Evolutionary conservation across 2,888 invertebrate species (phyloP).

Genomic region (Megastigmus dorsalis): DNA sequence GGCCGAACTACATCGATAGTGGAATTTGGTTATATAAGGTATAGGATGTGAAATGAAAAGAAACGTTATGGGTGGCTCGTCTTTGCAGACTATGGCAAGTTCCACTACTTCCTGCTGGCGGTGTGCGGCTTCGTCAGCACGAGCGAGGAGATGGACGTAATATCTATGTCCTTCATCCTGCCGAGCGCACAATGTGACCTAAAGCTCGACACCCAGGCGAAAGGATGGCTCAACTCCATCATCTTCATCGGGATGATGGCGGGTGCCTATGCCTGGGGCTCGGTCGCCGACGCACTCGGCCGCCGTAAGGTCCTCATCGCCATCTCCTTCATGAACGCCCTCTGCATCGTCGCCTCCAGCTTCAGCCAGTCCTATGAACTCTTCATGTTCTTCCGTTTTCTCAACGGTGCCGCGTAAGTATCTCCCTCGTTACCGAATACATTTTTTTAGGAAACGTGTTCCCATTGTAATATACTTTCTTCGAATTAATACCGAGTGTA

Average conservation of each 20-base stretch:
- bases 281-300: conserved; percentile 91
- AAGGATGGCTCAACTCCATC: conserved; percentile 88
- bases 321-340: conserved; percentile 91
- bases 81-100: conserved; percentile 86
- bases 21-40: too few species aligned
- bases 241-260: conserved; percentile 95
- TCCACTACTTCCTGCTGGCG: conserved; percentile 91
- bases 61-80: background rate
- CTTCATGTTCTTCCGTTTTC: conserved; percentile 92
- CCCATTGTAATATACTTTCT: too few species aligned
- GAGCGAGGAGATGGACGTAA: conserved; percentile 97
- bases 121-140: conserved; percentile 96
- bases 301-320: conserved; percentile 91
- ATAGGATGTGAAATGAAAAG: background rate
- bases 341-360: conserved; percentile 93
- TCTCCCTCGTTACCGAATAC: background rate
- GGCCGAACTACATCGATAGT: too few species aligned
- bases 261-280: conserved; percentile 95
- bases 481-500: too few species aligned
- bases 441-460: too few species aligned
- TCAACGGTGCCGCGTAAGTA: conserved; percentile 95
- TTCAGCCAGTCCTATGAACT: conserved; percentile 91
- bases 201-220: conserved; percentile 88
- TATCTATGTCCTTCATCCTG: conserved; percentile 95
- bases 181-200: conserved; percentile 96